Evolutionary conservation across 2,797 vertebrate species (phyloP).

Genomic region (Prunella strophiata): DNA sequence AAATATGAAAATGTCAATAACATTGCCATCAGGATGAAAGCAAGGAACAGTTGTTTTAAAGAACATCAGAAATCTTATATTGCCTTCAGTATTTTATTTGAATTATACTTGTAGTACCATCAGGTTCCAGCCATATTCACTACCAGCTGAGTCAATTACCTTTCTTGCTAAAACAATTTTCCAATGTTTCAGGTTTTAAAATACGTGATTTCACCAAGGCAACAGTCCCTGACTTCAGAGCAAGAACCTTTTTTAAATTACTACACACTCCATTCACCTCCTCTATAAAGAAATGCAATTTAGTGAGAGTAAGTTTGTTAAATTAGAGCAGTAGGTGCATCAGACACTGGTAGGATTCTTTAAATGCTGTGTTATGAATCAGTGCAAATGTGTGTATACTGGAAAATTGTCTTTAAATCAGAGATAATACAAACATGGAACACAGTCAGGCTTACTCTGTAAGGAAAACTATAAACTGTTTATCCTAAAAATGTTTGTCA

Average conservation of each 20-base stretch:
- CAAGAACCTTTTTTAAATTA: conserved; percentile 38
- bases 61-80: not conserved
- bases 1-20: conserved; percentile 1
- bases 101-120: not conserved
- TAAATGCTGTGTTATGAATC: conserved; percentile 31
- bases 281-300: conserved; percentile 42
- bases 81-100: conserved; percentile 22
- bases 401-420: conserved; percentile 22
- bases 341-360: not conserved
- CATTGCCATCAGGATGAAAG: not conserved
- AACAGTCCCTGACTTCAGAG: conserved; percentile 31
- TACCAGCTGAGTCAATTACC: conserved; percentile 43
- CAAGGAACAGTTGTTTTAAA: not conserved
- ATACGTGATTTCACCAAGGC: conserved; percentile 46
- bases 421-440: not conserved
- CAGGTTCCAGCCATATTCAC: not conserved
- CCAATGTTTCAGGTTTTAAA: conserved; percentile 39
- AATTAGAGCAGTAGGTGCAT: conserved; percentile 27
- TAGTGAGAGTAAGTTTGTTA: conserved; percentile 48
- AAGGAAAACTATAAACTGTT: not conserved
- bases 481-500: not conserved
- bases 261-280: not conserved
- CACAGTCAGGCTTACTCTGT: not conserved
- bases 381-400: not conserved
- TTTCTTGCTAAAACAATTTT: conserved; percentile 51